Conservation (phyloP, 1,140 invertebrate species). For the Euwallacea similis region DNA sequence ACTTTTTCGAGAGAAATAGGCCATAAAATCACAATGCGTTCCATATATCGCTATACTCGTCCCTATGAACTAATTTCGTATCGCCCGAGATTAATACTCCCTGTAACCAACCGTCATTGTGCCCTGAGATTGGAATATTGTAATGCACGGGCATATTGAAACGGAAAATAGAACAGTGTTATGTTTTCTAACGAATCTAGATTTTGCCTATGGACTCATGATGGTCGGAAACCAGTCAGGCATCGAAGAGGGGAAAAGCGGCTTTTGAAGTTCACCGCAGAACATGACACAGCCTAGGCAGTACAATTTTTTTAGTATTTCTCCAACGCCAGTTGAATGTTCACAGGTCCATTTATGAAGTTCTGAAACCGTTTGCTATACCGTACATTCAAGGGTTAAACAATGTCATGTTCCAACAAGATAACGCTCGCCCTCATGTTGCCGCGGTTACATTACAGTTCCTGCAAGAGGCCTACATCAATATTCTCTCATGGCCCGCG, state of each 20-base stretch:
- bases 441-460: slow-evolving; percentile 16
- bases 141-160: slow-evolving; percentile 11
- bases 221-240: background rate
- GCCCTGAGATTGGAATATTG: slow-evolving; percentile 13
- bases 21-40: too few relatives aligned
- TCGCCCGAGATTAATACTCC: slow-evolving; percentile 14
- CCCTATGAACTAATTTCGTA: too few relatives aligned
- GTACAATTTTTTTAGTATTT: background rate
- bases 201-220: background rate
- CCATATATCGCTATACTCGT: too few relatives aligned
- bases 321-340: background rate
- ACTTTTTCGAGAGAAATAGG: too few relatives aligned
- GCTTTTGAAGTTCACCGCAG: background rate
- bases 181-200: background rate
- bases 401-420: too few relatives aligned
- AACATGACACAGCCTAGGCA: background rate
- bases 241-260: background rate
- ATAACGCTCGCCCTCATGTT: background rate
- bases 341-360: background rate
- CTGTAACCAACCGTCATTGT: slow-evolving; percentile 11
- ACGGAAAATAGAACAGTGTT: background rate
- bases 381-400: background rate
- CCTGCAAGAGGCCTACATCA: slow-evolving; percentile 16
- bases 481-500: background rate
- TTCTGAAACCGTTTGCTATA: background rate